phyloP scores from a whole-genome alignment of 2,888 invertebrate species.

The Andrena hattorfiana region DNA sequence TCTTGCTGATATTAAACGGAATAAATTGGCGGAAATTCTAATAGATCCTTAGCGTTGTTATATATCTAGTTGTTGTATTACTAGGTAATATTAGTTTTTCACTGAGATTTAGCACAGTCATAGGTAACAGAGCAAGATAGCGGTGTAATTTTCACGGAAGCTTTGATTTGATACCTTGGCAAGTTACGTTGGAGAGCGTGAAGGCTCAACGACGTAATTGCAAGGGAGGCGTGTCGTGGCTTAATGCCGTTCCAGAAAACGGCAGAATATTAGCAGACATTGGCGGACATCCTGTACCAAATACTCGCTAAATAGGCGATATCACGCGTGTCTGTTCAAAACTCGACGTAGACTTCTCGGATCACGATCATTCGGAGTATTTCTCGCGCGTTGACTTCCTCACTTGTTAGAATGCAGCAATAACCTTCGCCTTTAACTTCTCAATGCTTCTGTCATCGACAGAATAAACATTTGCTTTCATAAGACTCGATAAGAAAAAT shows the following conservation, averaged over 20 bases:
- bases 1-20: too few species aligned
- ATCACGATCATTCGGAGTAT: constrained; percentile 15
- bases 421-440: too few species aligned
- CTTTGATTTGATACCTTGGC: constrained; percentile 36
- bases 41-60: too few species aligned
- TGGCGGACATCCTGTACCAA: constrained; percentile 81
- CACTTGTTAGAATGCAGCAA: too few species aligned
- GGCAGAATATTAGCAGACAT: constrained; percentile 75
- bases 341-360: constrained; percentile 31
- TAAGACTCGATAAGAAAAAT: too few species aligned
- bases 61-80: too few species aligned
- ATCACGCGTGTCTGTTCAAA: constrained; percentile 76
- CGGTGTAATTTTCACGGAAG: constrained; percentile 34
- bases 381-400: not conserved
- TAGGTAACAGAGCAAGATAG: too few species aligned
- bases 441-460: too few species aligned
- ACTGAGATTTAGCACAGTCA: too few species aligned
- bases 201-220: constrained; percentile 80
- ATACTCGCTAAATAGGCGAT: constrained; percentile 77
- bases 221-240: constrained; percentile 72
- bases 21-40: too few species aligned
- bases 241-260: constrained; percentile 76
- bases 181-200: constrained; percentile 45
- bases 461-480: too few species aligned
- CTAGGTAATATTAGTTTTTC: too few species aligned